Evolutionary conservation across 2,888 invertebrate genomes (phyloP).

Genomic region (Malachius bipustulatus): DNA sequence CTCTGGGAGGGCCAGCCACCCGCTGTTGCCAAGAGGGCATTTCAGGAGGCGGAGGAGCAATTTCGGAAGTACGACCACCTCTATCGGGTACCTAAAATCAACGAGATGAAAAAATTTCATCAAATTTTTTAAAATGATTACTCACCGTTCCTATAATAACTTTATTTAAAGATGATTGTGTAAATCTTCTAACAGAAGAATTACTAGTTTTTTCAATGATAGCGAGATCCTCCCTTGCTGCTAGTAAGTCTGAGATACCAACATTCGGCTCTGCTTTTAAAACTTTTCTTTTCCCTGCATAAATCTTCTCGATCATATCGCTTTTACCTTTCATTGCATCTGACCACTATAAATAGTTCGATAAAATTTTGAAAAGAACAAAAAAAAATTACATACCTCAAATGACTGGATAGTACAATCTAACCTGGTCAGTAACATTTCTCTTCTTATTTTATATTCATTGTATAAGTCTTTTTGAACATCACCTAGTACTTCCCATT

Average conservation of each 20-base stretch:
- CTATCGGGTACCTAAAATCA: conserved; percentile 72
- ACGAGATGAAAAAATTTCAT: conserved; percentile 5
- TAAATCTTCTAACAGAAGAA: conserved; percentile 73
- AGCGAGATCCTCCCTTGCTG: conserved; percentile 72
- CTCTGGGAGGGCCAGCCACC: conserved; percentile 38
- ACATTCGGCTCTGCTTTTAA: conserved; percentile 51
- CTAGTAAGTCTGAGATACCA: conserved; percentile 64
- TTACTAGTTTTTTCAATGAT: conserved; percentile 88
- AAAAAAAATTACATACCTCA: conserved; percentile 50
- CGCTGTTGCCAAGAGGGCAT: conserved; percentile 91
- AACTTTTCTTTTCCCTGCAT: conserved; percentile 41
- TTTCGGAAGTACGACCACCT: conserved; percentile 85
- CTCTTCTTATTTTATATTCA: conserved; percentile 73
- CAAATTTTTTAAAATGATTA: too few relatives aligned
- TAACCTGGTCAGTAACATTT: conserved; percentile 79
- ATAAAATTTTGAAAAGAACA: conserved; percentile 7
- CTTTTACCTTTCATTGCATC: conserved; percentile 64
- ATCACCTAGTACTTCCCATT: conserved; percentile 67
- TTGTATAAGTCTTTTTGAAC: conserved; percentile 60
- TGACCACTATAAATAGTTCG: conserved; percentile 59
- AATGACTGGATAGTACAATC: conserved; percentile 97
- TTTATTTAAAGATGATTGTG: conserved; percentile 71
- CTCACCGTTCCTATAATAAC: conserved; percentile 74
- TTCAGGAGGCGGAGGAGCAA: conserved; percentile 88
- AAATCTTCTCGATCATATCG: conserved; percentile 52